These are phyloP conservation scores for Periplaneta americana DNA, from an alignment of 1,140 invertebrate species.

Conservation along the genomic window DNA sequence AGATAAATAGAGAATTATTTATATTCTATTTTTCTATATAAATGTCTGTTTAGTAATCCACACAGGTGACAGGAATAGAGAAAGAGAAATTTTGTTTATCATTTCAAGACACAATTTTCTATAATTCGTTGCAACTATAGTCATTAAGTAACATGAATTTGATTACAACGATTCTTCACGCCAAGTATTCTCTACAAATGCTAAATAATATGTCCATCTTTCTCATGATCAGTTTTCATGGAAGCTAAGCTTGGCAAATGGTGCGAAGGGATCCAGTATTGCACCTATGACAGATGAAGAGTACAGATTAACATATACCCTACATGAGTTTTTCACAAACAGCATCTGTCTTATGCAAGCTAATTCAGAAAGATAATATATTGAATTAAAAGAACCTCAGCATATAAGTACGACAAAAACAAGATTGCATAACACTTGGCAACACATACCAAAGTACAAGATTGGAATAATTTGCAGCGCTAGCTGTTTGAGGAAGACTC, in stretches of 20 bases:
- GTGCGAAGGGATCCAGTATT: neutral
- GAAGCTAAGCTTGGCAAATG: neutral
- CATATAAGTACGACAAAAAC: neutral
- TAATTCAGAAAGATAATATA: neutral
- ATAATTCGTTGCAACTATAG: neutral
- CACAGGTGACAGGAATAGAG: neutral
- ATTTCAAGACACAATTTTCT: neutral
- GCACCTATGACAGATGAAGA: neutral
- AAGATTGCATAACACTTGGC: neutral
- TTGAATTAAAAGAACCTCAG: neutral
- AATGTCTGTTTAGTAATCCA: neutral
- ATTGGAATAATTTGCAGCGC: neutral
- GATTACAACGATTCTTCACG: neutral
- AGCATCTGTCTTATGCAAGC: neutral
- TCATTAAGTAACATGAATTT: neutral
- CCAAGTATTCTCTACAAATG: neutral
- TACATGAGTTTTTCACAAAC: neutral
- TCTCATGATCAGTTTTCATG: neutral
- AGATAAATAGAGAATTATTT: neutral
- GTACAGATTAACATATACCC: neutral
- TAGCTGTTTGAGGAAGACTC: neutral
- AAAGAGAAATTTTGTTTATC: neutral
- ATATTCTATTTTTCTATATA: conserved; percentile 8
- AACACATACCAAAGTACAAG: neutral
- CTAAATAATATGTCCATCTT: neutral